phyloP scores from a whole-genome alignment of 2,113 vertebrate genomes.

The Corythornis cristatus region DNA sequence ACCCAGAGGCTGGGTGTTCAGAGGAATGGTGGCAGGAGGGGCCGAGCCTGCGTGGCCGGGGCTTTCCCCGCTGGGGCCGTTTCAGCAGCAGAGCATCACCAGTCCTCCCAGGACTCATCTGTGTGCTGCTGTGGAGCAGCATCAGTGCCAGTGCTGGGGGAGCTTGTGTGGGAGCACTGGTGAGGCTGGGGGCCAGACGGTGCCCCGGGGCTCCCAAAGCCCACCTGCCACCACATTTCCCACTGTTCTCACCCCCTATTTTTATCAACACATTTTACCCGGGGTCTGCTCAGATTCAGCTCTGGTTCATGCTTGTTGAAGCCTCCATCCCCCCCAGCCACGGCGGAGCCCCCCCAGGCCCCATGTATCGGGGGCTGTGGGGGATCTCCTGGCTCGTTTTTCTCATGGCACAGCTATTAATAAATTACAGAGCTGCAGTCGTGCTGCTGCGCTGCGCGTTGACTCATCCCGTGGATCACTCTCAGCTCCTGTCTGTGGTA shows the following conservation, averaged over 20 bases:
- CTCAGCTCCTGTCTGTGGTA: not conserved
- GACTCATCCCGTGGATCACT: not conserved
- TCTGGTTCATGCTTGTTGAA: not conserved
- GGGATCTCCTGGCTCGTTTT: accelerated
- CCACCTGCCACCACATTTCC: accelerated
- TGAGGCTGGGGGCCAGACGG: too few relatives aligned
- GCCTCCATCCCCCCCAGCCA: not conserved
- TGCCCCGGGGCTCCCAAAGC: not conserved
- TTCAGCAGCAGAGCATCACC: not conserved
- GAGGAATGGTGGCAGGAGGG: not conserved
- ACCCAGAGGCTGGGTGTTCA: not conserved
- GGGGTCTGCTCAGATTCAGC: accelerated
- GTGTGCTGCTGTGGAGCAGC: not conserved
- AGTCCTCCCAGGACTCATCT: too few relatives aligned
- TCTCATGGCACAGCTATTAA: not conserved
- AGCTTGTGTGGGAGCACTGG: not conserved
- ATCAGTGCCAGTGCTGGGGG: not conserved
- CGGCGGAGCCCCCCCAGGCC: accelerated
- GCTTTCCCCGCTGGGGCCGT: not conserved
- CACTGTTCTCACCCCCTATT: not conserved
- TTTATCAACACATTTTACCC: not conserved
- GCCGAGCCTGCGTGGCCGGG: accelerated
- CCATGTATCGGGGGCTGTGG: accelerated
- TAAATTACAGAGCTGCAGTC: not conserved
- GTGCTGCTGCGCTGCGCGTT: not conserved